Conservation (phyloP, 1,140 invertebrate species). For the Leguminivora glycinivorella region DNA sequence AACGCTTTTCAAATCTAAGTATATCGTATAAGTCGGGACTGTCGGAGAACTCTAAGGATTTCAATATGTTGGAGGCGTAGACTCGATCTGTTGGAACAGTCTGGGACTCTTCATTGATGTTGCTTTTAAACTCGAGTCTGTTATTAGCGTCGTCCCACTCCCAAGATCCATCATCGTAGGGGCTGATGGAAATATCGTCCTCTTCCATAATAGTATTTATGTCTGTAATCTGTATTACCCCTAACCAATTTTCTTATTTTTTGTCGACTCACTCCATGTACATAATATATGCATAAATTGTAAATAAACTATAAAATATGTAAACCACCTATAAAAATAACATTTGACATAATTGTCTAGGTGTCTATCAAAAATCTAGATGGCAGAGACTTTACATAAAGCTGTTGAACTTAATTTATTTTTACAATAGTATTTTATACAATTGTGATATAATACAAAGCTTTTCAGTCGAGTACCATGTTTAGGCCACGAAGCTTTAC, state of each 20-base stretch:
- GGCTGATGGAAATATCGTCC: background rate
- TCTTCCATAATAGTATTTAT: slow-evolving; percentile 1
- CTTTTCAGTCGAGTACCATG: no score
- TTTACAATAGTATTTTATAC: no score
- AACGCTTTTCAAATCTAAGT: background rate
- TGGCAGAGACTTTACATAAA: background rate
- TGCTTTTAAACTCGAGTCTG: background rate
- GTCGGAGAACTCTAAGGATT: background rate
- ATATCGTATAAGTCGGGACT: background rate
- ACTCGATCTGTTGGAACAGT: background rate
- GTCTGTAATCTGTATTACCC: background rate
- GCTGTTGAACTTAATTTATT: background rate
- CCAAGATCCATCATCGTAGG: slow-evolving; percentile 1
- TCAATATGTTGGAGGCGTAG: background rate
- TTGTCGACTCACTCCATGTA: slow-evolving; percentile 7
- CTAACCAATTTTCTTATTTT: background rate
- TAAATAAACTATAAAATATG: slow-evolving; percentile 7
- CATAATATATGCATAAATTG: background rate
- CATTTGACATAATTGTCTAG: background rate
- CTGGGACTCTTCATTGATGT: background rate
- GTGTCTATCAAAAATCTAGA: background rate
- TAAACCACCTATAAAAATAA: slow-evolving; percentile 5
- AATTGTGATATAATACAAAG: no score
- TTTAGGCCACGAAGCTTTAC: no score
- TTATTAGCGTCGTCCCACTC: background rate